These are phyloP conservation scores for Sycophila sp. DNA, from an alignment of 1,140 invertebrate genomes.

Conservation along the genomic window DNA sequence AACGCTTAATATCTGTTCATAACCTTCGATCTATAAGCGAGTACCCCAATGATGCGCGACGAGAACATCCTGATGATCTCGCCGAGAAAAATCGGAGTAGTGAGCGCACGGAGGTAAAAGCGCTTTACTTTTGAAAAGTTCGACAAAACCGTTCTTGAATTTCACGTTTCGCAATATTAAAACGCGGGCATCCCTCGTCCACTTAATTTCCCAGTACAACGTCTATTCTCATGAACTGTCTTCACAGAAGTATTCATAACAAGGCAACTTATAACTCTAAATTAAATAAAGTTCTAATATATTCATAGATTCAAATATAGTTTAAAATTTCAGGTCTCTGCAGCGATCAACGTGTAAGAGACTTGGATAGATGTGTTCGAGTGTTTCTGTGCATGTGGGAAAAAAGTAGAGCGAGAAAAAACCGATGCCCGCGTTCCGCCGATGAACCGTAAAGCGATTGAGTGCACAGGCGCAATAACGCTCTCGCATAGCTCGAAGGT, in stretches of 20 bases:
- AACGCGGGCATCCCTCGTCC: not conserved
- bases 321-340: slow-evolving; percentile 16
- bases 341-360: not conserved
- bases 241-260: slow-evolving; percentile 13
- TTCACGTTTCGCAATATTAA: not conserved
- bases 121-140: slow-evolving; percentile 24
- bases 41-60: slow-evolving; percentile 10
- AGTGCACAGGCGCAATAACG: slow-evolving; percentile 31
- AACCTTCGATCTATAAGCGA: not conserved
- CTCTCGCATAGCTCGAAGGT: slow-evolving; percentile 4
- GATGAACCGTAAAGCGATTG: slow-evolving; percentile 36
- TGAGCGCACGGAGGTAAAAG: slow-evolving; percentile 4
- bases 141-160: slow-evolving; percentile 2
- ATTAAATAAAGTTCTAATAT: no score
- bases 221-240: slow-evolving; percentile 3
- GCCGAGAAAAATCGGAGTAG: slow-evolving; percentile 25
- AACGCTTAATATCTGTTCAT: slow-evolving; percentile 25
- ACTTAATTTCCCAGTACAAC: not conserved
- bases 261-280: slow-evolving; percentile 12
- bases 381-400: not conserved
- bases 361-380: not conserved
- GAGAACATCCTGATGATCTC: slow-evolving; percentile 36
- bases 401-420: slow-evolving; percentile 40
- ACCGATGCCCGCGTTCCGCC: slow-evolving; percentile 34
- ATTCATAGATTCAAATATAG: slow-evolving; percentile 16